Evolutionary conservation across 2,888 invertebrate genomes (phyloP), one percentile per base, ranked within the genome.

Genomic region (Frankliniella intonsa): DNA sequence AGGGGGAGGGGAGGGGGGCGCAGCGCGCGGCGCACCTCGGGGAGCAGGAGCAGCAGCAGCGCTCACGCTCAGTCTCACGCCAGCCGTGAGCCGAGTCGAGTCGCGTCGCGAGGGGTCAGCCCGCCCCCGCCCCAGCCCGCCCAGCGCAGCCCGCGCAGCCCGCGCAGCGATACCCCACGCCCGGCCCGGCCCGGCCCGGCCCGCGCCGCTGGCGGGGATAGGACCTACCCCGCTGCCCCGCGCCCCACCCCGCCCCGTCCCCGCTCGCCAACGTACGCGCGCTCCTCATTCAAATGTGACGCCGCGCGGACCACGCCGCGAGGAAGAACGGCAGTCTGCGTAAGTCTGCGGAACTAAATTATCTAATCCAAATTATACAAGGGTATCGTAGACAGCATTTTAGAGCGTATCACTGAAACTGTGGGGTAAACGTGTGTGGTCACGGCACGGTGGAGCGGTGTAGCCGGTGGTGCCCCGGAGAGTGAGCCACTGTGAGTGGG

Each of bases 51-150:
- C 55, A 38, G 38, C 55, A 17, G 55, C 69, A 5, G 69, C 22
- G 1, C 22, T 7, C 2, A 9, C 10, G 69, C 69, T 25, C 69
- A 76, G 69, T 76, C 69, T 76, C 69, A 76, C 69, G 69, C 69
- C 69, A 76, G 69, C 69, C 69, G 69, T 76, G 69, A 76, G 69
- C 25, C 69, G 38, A 38, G 38, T 38, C 38, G 69, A 76, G 69
- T 76, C 69, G 69, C 69, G 69, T 76, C 69, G 69, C 69, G 69
- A 22, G 69, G 69, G 69, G 69, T 76, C 69, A 25, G 69, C 25
- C 22, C 11, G 22, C 69, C 9, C 25, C 69, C 25, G 69, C 62
- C 62, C 62, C 11, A 14, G 0, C 17, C 17, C 62, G 62, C 62
- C 62, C 55, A 8, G 14, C 14, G 55, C 55, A 12, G 55, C 8